Base-by-base conservation (phyloP, 2,113 vertebrate species). In the Crotophaga sulcirostris region DNA sequence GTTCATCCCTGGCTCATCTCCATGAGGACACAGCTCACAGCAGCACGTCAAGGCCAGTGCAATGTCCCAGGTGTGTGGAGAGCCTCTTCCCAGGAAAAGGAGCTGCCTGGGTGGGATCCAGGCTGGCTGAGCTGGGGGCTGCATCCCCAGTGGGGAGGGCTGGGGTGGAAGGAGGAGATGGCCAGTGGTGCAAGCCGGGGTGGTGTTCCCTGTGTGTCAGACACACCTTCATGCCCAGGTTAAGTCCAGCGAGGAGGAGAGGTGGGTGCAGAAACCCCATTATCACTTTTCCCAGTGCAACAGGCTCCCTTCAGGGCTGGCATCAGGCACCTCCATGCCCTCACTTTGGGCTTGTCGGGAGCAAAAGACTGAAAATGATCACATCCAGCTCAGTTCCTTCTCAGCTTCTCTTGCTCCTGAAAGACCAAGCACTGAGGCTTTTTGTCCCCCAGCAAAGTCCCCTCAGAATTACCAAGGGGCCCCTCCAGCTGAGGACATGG, bases 231-330 rank as follows among this genome's bases (percentile, higher is more conserved):
- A 1, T 34, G 34, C 13, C 11, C 58, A 36, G 69, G 40, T 49
- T 2, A 54, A 70, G 51, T 40, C 52, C 64, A 58, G 31, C 0
- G 1, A 47, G 40, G 31, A 67, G 42, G 49, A 60, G 38, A 34
- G 9, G 4, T 0, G 6, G 18, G 7, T 58, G 45, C 38, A 49
- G 26, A 75, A 88, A 33, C 29, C 6, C 16, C 23, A 25, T 47
- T 0, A 0, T 54, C 7, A 2, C 38, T 28, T 31, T 24, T 5
- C 21, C 13, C 11, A 0, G 0, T 75, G 66, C 38, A 33, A n/a
- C 3, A 33, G 44, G 34, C 29, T 75, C 34, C 18, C 24, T 24
- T 80, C 47, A 59, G 11, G 0, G 1, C 54, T 0, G 9, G 23
- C 6, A 33, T 3, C 1, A 6, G 13, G 54, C 74, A 64, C 44